Conservation (phyloP, 2,797 vertebrate species). For the Acrossocheilus fasciatus region DNA sequence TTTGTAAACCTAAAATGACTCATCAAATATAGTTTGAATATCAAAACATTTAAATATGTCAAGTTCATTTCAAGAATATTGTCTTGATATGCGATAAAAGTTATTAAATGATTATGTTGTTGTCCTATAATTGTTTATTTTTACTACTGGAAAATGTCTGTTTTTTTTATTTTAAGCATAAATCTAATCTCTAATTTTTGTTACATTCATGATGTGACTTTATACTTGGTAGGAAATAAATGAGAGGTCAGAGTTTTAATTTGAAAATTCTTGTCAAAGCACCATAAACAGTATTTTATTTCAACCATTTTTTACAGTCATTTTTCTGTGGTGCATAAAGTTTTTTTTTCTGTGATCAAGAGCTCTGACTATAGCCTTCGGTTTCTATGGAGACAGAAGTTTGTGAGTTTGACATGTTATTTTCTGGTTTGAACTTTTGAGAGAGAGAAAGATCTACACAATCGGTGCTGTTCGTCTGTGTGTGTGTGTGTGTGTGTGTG, state of each 20-base stretch:
- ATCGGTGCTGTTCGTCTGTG: not conserved
- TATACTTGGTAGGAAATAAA: not conserved
- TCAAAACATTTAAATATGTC: not conserved
- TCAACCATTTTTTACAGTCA: not conserved
- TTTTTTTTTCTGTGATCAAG: not conserved
- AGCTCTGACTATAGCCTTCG: not conserved
- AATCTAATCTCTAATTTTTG: no score
- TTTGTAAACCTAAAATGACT: not conserved
- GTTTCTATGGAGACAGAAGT: slow-evolving; percentile 31
- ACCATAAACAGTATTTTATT: not conserved
- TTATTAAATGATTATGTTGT: no score
- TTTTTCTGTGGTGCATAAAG: not conserved
- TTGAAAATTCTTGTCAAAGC: not conserved
- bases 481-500: slow-evolving; percentile 43
- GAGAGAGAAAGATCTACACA: not conserved
- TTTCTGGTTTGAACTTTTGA: not conserved
- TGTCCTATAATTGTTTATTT: no score
- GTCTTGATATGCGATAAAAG: not conserved
- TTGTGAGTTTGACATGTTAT: slow-evolving; percentile 10
- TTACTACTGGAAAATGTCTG: no score
- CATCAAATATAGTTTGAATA: not conserved
- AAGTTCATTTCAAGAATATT: not conserved
- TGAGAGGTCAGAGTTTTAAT: not conserved
- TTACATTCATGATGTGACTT: not conserved
- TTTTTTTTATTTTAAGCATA: no score